Base-by-base conservation (phyloP, 2,113 vertebrate genomes). In the Cacatua alba region DNA sequence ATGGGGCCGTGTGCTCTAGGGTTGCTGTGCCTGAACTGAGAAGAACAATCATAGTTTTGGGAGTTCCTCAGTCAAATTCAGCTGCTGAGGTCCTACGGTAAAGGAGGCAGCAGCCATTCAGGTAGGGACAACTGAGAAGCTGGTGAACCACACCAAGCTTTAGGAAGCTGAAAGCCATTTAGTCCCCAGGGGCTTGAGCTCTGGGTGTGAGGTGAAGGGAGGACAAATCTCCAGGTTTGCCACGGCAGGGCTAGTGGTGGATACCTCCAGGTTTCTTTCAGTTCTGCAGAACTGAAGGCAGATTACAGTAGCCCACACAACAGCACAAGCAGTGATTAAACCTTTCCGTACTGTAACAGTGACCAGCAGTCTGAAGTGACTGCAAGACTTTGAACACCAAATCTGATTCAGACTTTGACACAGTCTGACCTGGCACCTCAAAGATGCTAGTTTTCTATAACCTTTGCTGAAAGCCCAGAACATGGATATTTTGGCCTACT, bases 1-100 rank as follows among this genome's bases (percentile, higher is more conserved):
- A 60, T 1, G 1, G 15, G 41, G 12, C 9, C 2, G 0, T 33
- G 43, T 52, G 13, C 31, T 52, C 13, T n/a, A 52, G 15, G 11
- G 11, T 43, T 64, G 44, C 53, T 46, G 11, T 19, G 37, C 49
- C 57, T 67, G 13, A 24, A 39, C 43, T 53, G 19, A 69, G 46
- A 82, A 57, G 9, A 52, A 46, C 20, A 31, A 33, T 52, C 41
- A 65, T 43, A 49, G 46, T 16, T 51, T 74, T 6, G 2, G 21
- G 24, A 89, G 21, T 49, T 57, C 46, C 31, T 78, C 23, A 17
- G 24, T 15, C 64, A 74, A 52, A 86, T 43, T 52, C 1, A 1
- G 33, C 14, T 69, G 48, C 29, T 78, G 52, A 63, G 43, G 16
- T 80, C 13, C 48, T 25, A 37, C 1, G 1, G 49, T 46, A 70